A percentile compares a stretch with the other conserved stretches of the same genome.
Evolutionary conservation across 2,113 vertebrate genomes (phyloP).

Genomic region (Phrynosoma blainvillii): DNA sequence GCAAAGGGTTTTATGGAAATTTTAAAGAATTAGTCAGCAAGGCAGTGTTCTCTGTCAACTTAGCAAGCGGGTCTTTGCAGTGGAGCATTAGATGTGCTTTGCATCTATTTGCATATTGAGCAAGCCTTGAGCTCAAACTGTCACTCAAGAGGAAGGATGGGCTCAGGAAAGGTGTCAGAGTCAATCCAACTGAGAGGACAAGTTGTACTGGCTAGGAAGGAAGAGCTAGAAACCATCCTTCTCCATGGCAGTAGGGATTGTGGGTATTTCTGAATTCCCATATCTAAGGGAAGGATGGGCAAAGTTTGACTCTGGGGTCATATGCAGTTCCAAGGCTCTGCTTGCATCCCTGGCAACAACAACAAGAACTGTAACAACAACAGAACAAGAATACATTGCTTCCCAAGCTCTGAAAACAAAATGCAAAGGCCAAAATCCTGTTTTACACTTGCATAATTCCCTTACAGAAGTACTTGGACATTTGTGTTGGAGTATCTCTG

Average conservation of each 20-base stretch:
- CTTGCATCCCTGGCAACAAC: no score
- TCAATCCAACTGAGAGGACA: background rate
- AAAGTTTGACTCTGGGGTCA: no score
- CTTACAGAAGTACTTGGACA: no score
- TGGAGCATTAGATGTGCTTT: background rate
- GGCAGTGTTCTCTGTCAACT: background rate
- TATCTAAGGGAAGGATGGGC: no score
- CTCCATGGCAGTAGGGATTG: background rate
- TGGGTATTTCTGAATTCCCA: no score
- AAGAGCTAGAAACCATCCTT: background rate
- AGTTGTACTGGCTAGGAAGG: accelerated
- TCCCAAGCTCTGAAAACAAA: no score
- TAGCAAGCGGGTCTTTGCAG: background rate
- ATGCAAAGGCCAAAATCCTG: no score
- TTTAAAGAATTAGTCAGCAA: background rate
- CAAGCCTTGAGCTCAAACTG: background rate
- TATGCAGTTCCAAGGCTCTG: no score
- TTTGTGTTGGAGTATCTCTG: no score
- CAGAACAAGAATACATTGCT: no score
- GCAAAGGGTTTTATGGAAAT: background rate
- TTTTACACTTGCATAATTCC: no score
- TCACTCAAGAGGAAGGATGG: background rate
- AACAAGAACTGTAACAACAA: no score
- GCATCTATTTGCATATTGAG: background rate
- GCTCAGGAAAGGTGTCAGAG: background rate